Evolutionary conservation across 1,140 invertebrate genomes (phyloP).

Genomic region (Drosophila pruinosa): DNA sequence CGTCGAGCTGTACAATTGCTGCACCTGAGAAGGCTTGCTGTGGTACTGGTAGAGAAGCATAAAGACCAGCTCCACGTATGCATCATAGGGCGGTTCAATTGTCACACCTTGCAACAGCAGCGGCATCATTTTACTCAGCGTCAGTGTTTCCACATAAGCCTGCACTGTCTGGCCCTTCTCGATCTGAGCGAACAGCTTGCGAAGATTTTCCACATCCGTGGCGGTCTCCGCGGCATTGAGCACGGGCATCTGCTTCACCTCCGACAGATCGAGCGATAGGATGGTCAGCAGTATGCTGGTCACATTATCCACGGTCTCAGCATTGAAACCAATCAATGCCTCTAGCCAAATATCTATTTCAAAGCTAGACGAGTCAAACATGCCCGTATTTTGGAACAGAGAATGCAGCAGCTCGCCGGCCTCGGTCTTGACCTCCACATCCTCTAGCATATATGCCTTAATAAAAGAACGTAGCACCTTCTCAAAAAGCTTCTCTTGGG

Average conservation of each 20-base stretch:
- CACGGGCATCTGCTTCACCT: slow-evolving; percentile 46
- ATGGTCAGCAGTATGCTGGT: slow-evolving; percentile 55
- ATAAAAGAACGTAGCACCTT: slow-evolving; percentile 84
- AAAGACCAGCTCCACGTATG: slow-evolving; percentile 69
- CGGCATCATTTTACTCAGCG: slow-evolving; percentile 69
- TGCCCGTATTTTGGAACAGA: slow-evolving; percentile 85
- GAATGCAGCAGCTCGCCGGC: slow-evolving; percentile 82
- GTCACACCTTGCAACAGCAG: slow-evolving; percentile 66
- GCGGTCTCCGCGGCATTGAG: slow-evolving; percentile 23
- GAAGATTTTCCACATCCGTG: slow-evolving; percentile 54
- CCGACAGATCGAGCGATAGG: slow-evolving; percentile 45
- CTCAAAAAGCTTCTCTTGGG: slow-evolving; percentile 85
- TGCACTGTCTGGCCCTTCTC: slow-evolving; percentile 75
- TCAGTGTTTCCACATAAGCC: slow-evolving; percentile 69
- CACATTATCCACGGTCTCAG: slow-evolving; percentile 50
- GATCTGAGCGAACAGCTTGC: slow-evolving; percentile 69
- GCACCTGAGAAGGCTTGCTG: slow-evolving; percentile 61
- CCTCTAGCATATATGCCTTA: slow-evolving; percentile 83
- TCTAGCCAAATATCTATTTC: slow-evolving; percentile 88
- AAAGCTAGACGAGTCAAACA: slow-evolving; percentile 85
- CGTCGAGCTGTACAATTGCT: slow-evolving; percentile 46
- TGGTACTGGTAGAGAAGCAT: slow-evolving; percentile 77
- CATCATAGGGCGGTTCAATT: slow-evolving; percentile 52
- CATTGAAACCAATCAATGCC: slow-evolving; percentile 75
- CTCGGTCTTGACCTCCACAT: slow-evolving; percentile 75